phyloP scores from a whole-genome alignment of 2,797 vertebrate genomes.

The Lateolabrax maculatus region DNA sequence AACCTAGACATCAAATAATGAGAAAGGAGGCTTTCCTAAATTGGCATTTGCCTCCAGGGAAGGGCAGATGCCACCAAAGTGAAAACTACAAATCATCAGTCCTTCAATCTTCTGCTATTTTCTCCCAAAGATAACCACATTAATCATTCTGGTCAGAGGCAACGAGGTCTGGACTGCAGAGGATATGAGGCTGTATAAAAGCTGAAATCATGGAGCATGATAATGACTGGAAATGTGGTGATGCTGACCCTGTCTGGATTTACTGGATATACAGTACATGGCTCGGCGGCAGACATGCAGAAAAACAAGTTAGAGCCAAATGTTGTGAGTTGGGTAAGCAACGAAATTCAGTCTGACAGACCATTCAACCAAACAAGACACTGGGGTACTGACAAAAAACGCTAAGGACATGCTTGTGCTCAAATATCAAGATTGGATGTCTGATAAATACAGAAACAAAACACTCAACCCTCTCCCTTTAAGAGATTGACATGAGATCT shows the following conservation, averaged over 20 bases:
- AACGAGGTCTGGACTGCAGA: conserved; percentile 22
- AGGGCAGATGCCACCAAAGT: conserved; percentile 50
- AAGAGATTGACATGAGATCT: background rate
- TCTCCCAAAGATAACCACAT: conserved; percentile 66
- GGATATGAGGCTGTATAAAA: conserved; percentile 25
- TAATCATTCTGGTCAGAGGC: conserved; percentile 50
- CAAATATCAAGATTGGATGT: background rate
- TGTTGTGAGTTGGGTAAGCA: background rate
- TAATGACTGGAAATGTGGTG: conserved; percentile 58
- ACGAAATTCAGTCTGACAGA: conserved; percentile 7
- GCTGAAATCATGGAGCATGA: conserved; percentile 54
- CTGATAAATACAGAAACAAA: conserved; percentile 13
- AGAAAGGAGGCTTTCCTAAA: conserved; percentile 68
- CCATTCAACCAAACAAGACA: background rate
- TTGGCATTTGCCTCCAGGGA: conserved; percentile 53
- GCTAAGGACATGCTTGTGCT: background rate
- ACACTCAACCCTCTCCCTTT: background rate
- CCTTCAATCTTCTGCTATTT: conserved; percentile 49
- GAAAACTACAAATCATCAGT: conserved; percentile 60
- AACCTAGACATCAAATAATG: conserved; percentile 68
- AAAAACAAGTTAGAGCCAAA: conserved; percentile 1
- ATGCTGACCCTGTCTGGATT: conserved; percentile 41
- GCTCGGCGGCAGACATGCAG: conserved; percentile 5
- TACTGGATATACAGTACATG: conserved; percentile 29
- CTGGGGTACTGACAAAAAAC: background rate